Evolutionary conservation across 2,113 vertebrate species (phyloP).

Genomic region (Hippocampus mohnikei): DNA sequence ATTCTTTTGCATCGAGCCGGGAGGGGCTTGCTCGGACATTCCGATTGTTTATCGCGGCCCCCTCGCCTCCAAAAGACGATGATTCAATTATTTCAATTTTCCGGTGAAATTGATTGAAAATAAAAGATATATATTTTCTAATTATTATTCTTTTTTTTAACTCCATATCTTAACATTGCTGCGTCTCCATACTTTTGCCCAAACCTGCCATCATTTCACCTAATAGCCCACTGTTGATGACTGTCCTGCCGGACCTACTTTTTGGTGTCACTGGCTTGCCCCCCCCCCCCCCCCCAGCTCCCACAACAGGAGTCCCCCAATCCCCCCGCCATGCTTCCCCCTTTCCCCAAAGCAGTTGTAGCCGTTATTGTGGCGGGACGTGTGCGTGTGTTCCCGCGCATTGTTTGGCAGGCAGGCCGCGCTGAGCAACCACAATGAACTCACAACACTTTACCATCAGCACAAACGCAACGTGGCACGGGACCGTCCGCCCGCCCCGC

Average conservation of each 20-base stretch:
- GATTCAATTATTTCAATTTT: background rate
- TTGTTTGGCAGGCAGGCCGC: slow-evolving; percentile 85
- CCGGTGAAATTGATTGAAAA: too few species aligned
- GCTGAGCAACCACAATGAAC: slow-evolving; percentile 97
- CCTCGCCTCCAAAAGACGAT: too few species aligned
- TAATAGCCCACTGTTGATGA: background rate
- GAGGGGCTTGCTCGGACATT: slow-evolving; percentile 62
- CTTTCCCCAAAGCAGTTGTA: slow-evolving; percentile 78
- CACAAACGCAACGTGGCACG: slow-evolving; percentile 51
- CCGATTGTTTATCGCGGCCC: background rate
- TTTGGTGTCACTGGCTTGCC: slow-evolving; percentile 72
- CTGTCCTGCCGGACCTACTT: slow-evolving; percentile 64
- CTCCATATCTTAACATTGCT: background rate
- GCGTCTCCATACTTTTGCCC: background rate
- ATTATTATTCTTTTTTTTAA: background rate
- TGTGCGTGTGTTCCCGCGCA: slow-evolving; percentile 82
- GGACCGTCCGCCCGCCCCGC: slow-evolving; percentile 54
- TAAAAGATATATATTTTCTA: too few species aligned
- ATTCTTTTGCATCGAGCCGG: slow-evolving; percentile 82
- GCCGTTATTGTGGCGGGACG: slow-evolving; percentile 91
- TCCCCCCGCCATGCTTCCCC: background rate
- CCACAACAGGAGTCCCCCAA: slow-evolving; percentile 1
- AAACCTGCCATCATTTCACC: background rate
- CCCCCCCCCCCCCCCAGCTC: slow-evolving; percentile 27
- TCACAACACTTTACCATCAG: slow-evolving; percentile 97